These are phyloP conservation scores for Paramisgurnus dabryanus DNA, from an alignment of 2,113 vertebrate genomes.

Conservation along the genomic window DNA sequence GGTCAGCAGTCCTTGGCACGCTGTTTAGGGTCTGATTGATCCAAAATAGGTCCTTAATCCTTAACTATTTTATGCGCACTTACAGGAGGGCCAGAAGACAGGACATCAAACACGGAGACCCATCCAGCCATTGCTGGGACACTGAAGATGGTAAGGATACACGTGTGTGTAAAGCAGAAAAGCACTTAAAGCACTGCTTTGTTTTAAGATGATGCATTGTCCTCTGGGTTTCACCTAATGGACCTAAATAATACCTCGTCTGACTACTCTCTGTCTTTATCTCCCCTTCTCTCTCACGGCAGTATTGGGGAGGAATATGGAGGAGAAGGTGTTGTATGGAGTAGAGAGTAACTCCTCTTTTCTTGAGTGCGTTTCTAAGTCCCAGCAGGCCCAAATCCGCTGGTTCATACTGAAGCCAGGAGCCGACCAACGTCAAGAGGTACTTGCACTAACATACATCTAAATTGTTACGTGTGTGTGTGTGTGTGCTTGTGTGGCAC, in stretches of 20 bases:
- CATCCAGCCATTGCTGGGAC: slow-evolving; percentile 94
- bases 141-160: slow-evolving; percentile 86
- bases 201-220: slow-evolving; percentile 39
- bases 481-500: no score
- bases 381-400: slow-evolving; percentile 90
- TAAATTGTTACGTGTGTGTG: no score
- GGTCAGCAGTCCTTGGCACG: no score
- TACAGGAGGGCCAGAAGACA: slow-evolving; percentile 91
- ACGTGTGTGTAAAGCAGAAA: slow-evolving; percentile 25
- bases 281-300: background rate
- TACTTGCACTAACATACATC: slow-evolving; percentile 64
- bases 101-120: slow-evolving; percentile 95
- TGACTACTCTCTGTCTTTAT: background rate
- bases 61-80: slow-evolving; percentile 9
- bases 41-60: no score
- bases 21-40: no score
- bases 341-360: slow-evolving; percentile 97
- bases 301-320: slow-evolving; percentile 72
- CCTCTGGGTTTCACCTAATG: slow-evolving; percentile 42
- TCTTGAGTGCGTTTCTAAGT: slow-evolving; percentile 95
- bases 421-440: slow-evolving; percentile 89
- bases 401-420: slow-evolving; percentile 88
- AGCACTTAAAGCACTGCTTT: slow-evolving; percentile 42
- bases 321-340: slow-evolving; percentile 93
- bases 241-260: slow-evolving; percentile 30